A percentile compares a stretch with the other conserved stretches of the same genome.
Evolutionary conservation across 2,113 vertebrate species (phyloP).

Genomic region (Mastomys coucha): DNA sequence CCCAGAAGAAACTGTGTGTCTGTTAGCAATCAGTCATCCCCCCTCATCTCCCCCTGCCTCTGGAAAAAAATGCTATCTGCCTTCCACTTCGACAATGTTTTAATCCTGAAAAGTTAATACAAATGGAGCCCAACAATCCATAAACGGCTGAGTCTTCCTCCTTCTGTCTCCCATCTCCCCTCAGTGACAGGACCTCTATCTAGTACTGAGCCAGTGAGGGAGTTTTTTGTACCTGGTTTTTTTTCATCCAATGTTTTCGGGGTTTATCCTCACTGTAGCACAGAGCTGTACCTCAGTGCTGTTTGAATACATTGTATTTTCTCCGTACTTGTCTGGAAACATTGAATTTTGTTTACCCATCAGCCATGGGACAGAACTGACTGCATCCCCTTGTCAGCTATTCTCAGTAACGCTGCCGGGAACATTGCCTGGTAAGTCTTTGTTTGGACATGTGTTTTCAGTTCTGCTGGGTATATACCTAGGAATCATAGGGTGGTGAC

Average conservation of each 20-base stretch:
- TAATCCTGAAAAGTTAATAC: neutral
- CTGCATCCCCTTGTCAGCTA: neutral
- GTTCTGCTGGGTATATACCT: neutral
- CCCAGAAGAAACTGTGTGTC: neutral
- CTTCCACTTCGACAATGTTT: neutral
- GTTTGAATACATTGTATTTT: neutral
- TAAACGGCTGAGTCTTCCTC: neutral
- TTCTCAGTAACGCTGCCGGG: neutral
- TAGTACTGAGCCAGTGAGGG: neutral
- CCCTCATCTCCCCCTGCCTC: neutral
- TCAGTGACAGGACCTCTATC: neutral
- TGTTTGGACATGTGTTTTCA: neutral
- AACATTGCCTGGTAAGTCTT: neutral
- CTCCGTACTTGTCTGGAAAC: neutral
- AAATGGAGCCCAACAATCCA: neutral
- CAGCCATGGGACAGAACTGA: neutral
- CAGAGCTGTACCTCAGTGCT: neutral
- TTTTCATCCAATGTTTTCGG: neutral
- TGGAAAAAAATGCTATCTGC: neutral
- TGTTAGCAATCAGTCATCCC: neutral
- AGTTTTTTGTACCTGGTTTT: neutral
- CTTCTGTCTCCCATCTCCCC: neutral
- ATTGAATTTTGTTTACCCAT: neutral
- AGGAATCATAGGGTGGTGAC: neutral
- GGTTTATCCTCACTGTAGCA: neutral